Evolutionary conservation across 1,140 invertebrate genomes (phyloP).

Genomic region (Metopolophium dirhodum): DNA sequence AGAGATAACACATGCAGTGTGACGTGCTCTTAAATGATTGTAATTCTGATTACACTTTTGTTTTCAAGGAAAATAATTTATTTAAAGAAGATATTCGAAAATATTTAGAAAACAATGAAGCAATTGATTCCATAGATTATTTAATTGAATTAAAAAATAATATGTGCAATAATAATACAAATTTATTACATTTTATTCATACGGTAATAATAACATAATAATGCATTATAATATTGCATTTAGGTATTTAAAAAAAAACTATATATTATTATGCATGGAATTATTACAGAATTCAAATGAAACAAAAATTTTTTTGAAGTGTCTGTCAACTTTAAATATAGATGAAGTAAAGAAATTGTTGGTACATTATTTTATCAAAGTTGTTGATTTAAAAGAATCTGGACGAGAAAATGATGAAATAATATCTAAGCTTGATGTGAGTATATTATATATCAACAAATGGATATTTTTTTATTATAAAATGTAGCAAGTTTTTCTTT

Average conservation of each 20-base stretch:
- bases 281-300: constrained; percentile 34
- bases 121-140: constrained; percentile 35
- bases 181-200: background rate
- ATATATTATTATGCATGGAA: background rate
- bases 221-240: background rate
- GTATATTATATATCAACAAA: background rate
- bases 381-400: constrained; percentile 49
- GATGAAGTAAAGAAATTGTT: constrained; percentile 31
- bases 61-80: constrained; percentile 42
- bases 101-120: constrained; percentile 54
- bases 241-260: background rate
- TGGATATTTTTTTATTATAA: background rate
- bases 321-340: background rate
- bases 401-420: constrained; percentile 47
- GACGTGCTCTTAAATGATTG: background rate
- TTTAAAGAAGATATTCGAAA: constrained; percentile 24
- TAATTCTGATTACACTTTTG: background rate
- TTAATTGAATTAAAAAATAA: constrained; percentile 54
- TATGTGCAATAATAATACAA: background rate
- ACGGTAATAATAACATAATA: background rate
- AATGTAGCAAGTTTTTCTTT: background rate
- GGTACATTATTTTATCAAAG: constrained; percentile 30
- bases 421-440: constrained; percentile 50
- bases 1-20: too few species aligned
- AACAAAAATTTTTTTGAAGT: background rate